Percentiles rank a stretch among this genome's conserved stretches.
phyloP scores from a whole-genome alignment of 2,113 vertebrate genomes.

The Leucoraja erinaceus region DNA sequence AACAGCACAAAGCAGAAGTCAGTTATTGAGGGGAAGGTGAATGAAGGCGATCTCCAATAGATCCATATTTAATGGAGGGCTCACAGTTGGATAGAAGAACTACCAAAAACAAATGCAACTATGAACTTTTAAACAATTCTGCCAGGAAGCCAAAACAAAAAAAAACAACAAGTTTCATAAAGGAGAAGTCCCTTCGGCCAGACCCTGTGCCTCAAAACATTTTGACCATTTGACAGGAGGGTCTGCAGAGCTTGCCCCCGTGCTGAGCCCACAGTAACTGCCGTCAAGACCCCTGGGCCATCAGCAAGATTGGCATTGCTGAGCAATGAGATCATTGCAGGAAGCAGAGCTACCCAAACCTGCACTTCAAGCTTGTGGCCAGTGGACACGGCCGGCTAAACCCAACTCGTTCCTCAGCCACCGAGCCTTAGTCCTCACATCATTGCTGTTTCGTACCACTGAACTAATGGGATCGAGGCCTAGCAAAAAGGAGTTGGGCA shows the following conservation, averaged over 20 bases:
- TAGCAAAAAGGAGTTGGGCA: neutral
- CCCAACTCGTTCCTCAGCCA: conserved; percentile 3
- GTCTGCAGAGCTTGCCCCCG: neutral
- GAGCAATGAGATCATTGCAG: neutral
- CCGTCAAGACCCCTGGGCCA: neutral
- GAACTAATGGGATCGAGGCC: conserved; percentile 12
- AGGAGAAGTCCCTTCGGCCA: conserved; percentile 27
- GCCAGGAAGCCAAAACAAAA: conserved; percentile 36
- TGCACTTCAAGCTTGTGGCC: neutral
- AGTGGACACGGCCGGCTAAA: neutral
- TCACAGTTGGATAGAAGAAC: conserved; percentile 14
- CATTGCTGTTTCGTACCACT: neutral
- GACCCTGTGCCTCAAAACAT: conserved; percentile 27
- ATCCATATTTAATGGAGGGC: conserved; percentile 24
- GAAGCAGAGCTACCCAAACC: neutral
- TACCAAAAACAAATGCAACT: conserved; percentile 32
- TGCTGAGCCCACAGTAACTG: neutral
- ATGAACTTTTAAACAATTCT: conserved; percentile 22
- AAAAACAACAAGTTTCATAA: neutral
- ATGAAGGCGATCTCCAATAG: conserved; percentile 2
- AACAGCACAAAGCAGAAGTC: conserved; percentile 11
- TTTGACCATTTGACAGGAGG: conserved; percentile 29
- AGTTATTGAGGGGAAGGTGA: conserved; percentile 1
- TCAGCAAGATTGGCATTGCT: conserved; percentile 16
- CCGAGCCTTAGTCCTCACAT: neutral